Base-by-base conservation (phyloP, 2,888 invertebrate genomes). In the Drosophila flavopinicola region DNA sequence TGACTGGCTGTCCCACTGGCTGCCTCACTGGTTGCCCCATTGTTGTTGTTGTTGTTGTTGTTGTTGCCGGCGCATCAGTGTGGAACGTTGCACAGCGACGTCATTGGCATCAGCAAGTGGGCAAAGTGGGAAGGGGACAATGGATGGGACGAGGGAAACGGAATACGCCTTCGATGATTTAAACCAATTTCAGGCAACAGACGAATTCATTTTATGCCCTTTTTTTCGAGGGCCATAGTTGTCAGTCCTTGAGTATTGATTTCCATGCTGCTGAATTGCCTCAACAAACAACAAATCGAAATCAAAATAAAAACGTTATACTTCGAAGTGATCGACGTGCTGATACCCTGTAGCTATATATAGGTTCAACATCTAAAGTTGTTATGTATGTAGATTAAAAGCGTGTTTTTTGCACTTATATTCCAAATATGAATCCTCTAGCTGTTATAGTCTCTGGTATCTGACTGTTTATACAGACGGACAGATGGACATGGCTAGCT, bases 31-130 rank as follows among this genome's bases (percentile, higher is more conserved):
- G 4, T 20, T 42, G 29, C n/a, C 57, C 29, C 56, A 47, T 47
- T 66, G 41, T 52, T 76, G 69, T 58, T 52, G 52, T n/a, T n/a
- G n/a, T n/a, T n/a, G n/a, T n/a, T n/a, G n/a, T n/a, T 64, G 64
- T 54, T 76, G 69, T 58, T 52, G 52, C 27, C 47, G 61, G 52
- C 66, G 66, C 75, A 78, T 54, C 71, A 76, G 84, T 64, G 65
- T 75, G 79, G 83, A 83, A 79, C 71, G 67, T 52, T 84, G 75
- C 77, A 75, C 77, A 79, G 39, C 64, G 53, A 59, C 58, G 48
- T 51, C 60, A 68, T 63, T 75, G 78, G 72, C 66, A 68, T 65
- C 56, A 69, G 60, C 61, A 75, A 68, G 41, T 33, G 67, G 37
- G n/a, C n/a, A 39, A 61, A 41, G 45, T 56, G 44, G 29, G 42